Conservation (phyloP, 2,113 vertebrate species). For the Corythoichthys haematopterus region DNA sequence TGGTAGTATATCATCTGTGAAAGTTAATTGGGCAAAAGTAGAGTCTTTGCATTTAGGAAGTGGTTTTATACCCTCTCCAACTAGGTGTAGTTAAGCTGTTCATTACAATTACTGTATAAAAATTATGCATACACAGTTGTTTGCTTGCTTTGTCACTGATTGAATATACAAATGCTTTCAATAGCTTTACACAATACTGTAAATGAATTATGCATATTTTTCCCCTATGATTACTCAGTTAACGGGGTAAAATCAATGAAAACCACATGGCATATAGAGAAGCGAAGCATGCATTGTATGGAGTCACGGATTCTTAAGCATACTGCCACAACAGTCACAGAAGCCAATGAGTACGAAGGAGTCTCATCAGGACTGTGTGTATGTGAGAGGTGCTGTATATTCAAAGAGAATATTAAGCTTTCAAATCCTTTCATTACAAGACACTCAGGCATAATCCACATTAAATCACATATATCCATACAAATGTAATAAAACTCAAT, state of each 20-base stretch:
- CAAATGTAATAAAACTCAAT: slow-evolving; percentile 43
- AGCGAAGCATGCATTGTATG: neutral
- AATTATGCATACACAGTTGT: slow-evolving; percentile 23
- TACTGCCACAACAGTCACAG: slow-evolving; percentile 17
- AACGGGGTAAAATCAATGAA: neutral
- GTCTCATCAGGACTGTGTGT: slow-evolving; percentile 15
- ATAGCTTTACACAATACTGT: neutral
- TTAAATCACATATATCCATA: slow-evolving; percentile 46
- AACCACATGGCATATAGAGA: slow-evolving; percentile 7
- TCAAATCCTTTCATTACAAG: slow-evolving; percentile 36
- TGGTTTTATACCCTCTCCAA: neutral
- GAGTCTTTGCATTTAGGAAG: slow-evolving; percentile 26
- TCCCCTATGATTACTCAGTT: neutral
- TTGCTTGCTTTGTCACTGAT: slow-evolving; percentile 34
- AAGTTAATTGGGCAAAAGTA: too few relatives aligned
- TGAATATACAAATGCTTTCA: slow-evolving; percentile 40
- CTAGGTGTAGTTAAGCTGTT: slow-evolving; percentile 14
- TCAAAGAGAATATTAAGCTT: slow-evolving; percentile 47
- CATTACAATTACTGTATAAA: slow-evolving; percentile 35
- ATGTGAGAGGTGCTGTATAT: slow-evolving; percentile 15
- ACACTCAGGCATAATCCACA: slow-evolving; percentile 37
- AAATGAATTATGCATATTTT: neutral
- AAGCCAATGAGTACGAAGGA: slow-evolving; percentile 9
- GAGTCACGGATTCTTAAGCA: slow-evolving; percentile 15
- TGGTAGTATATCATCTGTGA: too few relatives aligned